Conservation (phyloP, 1,140 invertebrate genomes). For the Aphidius gifuensis region DNA sequence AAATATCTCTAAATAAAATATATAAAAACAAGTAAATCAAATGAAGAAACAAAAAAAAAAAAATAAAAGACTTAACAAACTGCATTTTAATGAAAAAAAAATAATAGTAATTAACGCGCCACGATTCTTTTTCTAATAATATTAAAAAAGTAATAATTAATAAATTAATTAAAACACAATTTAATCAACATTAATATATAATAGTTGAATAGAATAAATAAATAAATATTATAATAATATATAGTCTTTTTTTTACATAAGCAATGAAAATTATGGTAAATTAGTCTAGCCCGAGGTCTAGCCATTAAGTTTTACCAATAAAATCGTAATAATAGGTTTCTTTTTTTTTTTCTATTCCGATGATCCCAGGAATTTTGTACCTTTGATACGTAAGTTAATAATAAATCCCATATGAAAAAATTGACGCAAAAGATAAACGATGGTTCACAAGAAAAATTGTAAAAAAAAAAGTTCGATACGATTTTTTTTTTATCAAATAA, state of each 20-base stretch:
- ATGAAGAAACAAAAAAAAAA: neutral
- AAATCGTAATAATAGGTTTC: neutral
- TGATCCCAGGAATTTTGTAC: constrained; percentile 37
- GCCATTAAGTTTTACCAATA: constrained; percentile 11
- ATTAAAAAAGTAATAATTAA: constrained; percentile 2
- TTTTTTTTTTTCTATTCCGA: constrained; percentile 31
- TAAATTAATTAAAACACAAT: constrained; percentile 1
- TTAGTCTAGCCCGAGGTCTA: constrained; percentile 27
- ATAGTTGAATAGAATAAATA: constrained; percentile 7
- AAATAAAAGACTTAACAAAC: neutral
- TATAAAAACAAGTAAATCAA: neutral
- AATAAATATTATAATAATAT: neutral
- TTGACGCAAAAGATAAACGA: constrained; percentile 18
- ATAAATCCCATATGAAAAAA: constrained; percentile 9
- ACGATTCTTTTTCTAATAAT: constrained; percentile 10
- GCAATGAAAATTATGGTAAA: constrained; percentile 18
- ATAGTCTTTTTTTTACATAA: constrained; percentile 21
- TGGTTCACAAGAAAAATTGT: constrained; percentile 7
- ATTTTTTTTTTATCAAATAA: neutral
- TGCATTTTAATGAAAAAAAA: no score
- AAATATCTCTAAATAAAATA: neutral
- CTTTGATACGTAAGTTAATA: constrained; percentile 30
- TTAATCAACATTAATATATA: constrained; percentile 7
- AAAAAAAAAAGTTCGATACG: neutral
- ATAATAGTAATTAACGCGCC: constrained; percentile 7